Base-by-base conservation (phyloP, 2,888 invertebrate species). In the Drosophila ochracea region DNA sequence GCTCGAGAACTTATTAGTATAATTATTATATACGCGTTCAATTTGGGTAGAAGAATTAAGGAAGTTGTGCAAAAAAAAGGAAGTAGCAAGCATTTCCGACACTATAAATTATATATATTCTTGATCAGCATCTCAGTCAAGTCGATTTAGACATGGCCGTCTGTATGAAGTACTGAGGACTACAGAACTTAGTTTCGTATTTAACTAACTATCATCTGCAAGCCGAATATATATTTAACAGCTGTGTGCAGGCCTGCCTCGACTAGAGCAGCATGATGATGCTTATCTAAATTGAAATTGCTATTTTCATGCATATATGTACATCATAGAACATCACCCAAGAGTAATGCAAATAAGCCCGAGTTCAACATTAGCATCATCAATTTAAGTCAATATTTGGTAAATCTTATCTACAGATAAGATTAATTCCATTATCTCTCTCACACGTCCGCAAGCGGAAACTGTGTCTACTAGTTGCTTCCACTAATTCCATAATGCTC, bases 391-490 rank as follows among this genome's bases (percentile, higher is more conserved):
- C 3, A 39, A 28, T 55, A 41, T 54, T 35, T 16, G 28, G 50
- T 13, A 11, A 28, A n/a, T 28, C 53, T 30, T 41, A 53, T 30
- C 37, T 41, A 16, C 1, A 72, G 66, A 53, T 60, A 71, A 71
- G 71, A 71, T 72, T 49, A 63, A 13, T 28, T 11, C 16, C 3
- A 25, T 58, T 21, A 68, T 60, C 33, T 60, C 28, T 2, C 25
- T 41, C 4, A 19, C 28, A 28, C 19, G 25, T 50, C 10, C 13
- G 19, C 19, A 21, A 54, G 35, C 61, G 66, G 66, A 66, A 66
- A 35, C 41, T 54, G 62, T 21, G 30, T 58, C 61, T 41, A 13
- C 41, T 62, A 57, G 43, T 58, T 41, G 28, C 41, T 28, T 33
- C 33, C 55, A 41, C 57, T 54, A 59, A 63, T 41, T 49, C 54